Conservation (phyloP, 2,113 vertebrate species). For the Leucoraja erinaceus region DNA sequence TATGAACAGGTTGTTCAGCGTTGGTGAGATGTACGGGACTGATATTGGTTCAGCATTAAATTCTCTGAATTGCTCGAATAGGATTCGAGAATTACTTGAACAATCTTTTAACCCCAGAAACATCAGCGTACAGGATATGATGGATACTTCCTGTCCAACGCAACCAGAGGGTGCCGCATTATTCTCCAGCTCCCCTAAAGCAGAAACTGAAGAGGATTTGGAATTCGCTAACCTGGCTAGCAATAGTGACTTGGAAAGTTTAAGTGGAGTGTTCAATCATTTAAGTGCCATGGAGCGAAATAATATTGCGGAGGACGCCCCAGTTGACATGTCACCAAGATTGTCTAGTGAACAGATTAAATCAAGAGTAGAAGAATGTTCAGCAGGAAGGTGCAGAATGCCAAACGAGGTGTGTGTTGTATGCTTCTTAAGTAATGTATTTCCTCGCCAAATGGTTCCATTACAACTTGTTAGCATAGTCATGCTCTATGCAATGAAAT, state of each 20-base stretch:
- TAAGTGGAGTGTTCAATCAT: slow-evolving; percentile 58
- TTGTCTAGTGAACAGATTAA: background rate
- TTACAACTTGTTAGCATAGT: background rate
- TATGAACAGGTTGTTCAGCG: slow-evolving; percentile 48
- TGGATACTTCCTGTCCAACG: background rate
- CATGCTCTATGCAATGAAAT: background rate
- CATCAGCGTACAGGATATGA: background rate
- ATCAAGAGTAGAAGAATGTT: slow-evolving; percentile 17
- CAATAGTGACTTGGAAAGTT: slow-evolving; percentile 54
- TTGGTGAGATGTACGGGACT: slow-evolving; percentile 44
- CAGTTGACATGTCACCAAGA: background rate
- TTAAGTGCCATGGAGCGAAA: slow-evolving; percentile 45
- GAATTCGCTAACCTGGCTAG: slow-evolving; percentile 25
- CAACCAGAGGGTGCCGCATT: background rate
- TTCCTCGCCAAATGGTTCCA: background rate
- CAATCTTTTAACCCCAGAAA: background rate
- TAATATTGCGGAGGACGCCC: background rate
- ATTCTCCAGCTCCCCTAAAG: slow-evolving; percentile 39
- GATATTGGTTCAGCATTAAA: slow-evolving; percentile 35
- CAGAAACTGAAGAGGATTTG: slow-evolving; percentile 38
- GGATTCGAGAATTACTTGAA: slow-evolving; percentile 29
- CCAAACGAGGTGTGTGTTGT: background rate
- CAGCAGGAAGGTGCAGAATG: background rate
- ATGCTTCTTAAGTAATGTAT: background rate
- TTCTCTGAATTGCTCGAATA: slow-evolving; percentile 5